phyloP scores from a whole-genome alignment of 2,113 vertebrate species.

The Formicarius rufipectus region DNA sequence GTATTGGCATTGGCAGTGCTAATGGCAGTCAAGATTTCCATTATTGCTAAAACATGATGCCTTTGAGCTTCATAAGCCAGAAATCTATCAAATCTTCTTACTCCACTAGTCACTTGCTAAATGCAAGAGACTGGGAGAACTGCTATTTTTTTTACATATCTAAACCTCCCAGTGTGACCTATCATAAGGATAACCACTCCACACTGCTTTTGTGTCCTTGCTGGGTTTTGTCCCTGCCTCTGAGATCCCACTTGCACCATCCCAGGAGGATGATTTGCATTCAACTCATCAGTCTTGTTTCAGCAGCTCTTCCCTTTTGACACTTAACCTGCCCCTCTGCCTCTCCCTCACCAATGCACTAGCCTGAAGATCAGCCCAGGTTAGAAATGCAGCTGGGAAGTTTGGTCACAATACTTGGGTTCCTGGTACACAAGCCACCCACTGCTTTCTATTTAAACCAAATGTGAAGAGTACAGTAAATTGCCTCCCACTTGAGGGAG shows the following conservation, averaged over 20 bases:
- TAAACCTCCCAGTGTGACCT: background rate
- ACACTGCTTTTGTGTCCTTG: background rate
- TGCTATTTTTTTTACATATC: background rate
- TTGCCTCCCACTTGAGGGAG: slow-evolving; percentile 57
- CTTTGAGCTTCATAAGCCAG: background rate
- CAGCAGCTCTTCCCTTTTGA: background rate
- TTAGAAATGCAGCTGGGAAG: slow-evolving; percentile 47
- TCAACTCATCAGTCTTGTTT: background rate
- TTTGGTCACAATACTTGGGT: slow-evolving; percentile 46
- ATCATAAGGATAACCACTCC: background rate
- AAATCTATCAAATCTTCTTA: background rate
- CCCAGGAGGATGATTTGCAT: background rate
- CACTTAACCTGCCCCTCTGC: background rate
- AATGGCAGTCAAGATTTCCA: background rate
- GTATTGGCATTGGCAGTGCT: background rate
- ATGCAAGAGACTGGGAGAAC: background rate
- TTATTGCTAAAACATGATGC: background rate
- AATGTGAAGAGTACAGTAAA: slow-evolving; percentile 58
- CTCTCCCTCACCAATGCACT: background rate
- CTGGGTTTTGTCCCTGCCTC: background rate
- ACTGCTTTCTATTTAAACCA: slow-evolving; percentile 65
- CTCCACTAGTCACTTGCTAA: background rate
- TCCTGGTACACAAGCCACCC: slow-evolving; percentile 60
- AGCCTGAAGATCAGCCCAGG: background rate
- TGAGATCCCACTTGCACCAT: background rate